These are phyloP conservation scores for Centrocercus urophasianus DNA, from an alignment of 2,113 vertebrate genomes.

Conservation along the genomic window DNA sequence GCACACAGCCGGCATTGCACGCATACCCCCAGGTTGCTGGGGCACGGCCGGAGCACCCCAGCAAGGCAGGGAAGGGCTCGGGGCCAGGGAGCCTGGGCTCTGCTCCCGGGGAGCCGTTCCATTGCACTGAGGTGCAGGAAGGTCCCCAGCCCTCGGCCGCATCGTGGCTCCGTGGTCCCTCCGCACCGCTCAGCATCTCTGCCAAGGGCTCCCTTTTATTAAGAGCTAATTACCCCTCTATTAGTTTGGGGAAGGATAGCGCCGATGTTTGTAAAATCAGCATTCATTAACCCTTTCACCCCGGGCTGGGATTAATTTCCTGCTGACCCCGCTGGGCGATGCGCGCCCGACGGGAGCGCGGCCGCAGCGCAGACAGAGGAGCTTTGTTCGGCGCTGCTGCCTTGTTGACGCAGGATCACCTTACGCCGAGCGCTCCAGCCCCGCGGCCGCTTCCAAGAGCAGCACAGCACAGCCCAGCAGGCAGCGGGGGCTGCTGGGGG, in stretches of 20 bases:
- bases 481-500: slow-evolving; percentile 13
- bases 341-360: background rate
- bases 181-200: rapidly evolving
- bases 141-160: too few relatives aligned
- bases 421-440: slow-evolving; percentile 42
- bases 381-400: slow-evolving; percentile 58
- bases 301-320: slow-evolving; percentile 41
- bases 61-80: rapidly evolving
- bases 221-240: slow-evolving; percentile 31
- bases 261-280: slow-evolving; percentile 28
- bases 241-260: slow-evolving; percentile 11
- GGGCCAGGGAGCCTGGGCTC: rapidly evolving
- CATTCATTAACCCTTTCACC: slow-evolving; percentile 61
- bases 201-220: background rate
- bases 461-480: slow-evolving; percentile 40
- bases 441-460: slow-evolving; percentile 39
- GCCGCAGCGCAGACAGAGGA: slow-evolving; percentile 17
- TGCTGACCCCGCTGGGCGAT: slow-evolving; percentile 12
- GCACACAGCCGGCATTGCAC: background rate
- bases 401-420: slow-evolving; percentile 23
- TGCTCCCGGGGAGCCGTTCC: background rate
- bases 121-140: too few relatives aligned
- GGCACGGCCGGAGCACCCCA: rapidly evolving
- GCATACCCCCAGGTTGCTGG: background rate
- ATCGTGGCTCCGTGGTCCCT: background rate